phyloP scores from a whole-genome alignment of 1,140 invertebrate species.

The Megalonaias nervosa region DNA sequence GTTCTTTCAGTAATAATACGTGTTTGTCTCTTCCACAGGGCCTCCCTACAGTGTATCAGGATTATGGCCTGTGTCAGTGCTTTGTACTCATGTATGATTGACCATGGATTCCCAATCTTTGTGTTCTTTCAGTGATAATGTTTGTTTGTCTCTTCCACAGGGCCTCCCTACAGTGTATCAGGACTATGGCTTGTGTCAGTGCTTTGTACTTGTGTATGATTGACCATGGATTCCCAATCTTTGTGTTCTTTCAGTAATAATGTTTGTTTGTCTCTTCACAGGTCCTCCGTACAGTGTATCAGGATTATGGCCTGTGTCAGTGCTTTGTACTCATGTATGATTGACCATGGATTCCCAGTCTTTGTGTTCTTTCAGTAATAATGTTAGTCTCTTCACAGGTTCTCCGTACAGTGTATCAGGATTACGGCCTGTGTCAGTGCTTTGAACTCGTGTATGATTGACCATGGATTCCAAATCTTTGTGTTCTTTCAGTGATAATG shows the following conservation, averaged over 20 bases:
- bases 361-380: too few species aligned
- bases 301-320: too few species aligned
- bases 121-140: background rate
- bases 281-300: constrained; percentile 84
- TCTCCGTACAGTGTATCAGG: constrained; percentile 85
- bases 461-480: background rate
- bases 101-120: background rate
- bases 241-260: too few species aligned
- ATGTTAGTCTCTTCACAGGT: constrained; percentile 68
- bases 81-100: constrained; percentile 70
- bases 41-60: constrained; percentile 87
- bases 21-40: too few species aligned
- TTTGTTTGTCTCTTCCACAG: constrained; percentile 66
- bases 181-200: constrained; percentile 82
- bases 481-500: constrained; percentile 4
- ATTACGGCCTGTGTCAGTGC: constrained; percentile 82
- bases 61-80: constrained; percentile 82
- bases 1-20: too few species aligned
- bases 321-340: too few species aligned
- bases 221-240: too few species aligned
- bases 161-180: constrained; percentile 84
- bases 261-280: constrained; percentile 52
- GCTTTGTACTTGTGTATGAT: constrained; percentile 78
- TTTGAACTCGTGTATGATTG: constrained; percentile 71
- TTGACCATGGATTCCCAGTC: too few species aligned